These are phyloP conservation scores for Rhodeus uyekii DNA, from an alignment of 2,797 vertebrate genomes.

Conservation along the genomic window DNA sequence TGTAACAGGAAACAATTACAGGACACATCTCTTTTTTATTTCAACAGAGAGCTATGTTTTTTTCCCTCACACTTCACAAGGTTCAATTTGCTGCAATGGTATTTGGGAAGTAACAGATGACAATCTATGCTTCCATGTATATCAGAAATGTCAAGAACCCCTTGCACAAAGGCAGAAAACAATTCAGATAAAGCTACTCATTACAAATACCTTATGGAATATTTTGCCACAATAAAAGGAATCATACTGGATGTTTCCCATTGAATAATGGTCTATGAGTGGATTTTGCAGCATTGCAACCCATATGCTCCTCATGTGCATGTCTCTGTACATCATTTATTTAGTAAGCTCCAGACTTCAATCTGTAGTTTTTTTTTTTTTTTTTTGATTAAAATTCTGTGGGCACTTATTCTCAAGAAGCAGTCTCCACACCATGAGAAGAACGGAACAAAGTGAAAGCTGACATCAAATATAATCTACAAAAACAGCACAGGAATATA, in stretches of 20 bases:
- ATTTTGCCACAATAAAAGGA: background rate
- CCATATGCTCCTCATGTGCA: constrained; percentile 10
- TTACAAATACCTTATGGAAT: constrained; percentile 43
- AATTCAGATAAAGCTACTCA: constrained; percentile 42
- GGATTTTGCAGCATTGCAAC: constrained; percentile 10
- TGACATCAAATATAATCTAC: constrained; percentile 5
- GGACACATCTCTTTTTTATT: constrained; percentile 14
- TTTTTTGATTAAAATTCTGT: constrained; percentile 18
- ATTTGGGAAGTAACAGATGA: constrained; percentile 41
- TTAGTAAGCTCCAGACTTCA: constrained; percentile 10
- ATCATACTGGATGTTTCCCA: background rate
- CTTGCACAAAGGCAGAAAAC: constrained; percentile 40
- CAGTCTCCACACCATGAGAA: background rate
- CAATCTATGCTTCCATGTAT: constrained; percentile 45
- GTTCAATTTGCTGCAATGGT: constrained; percentile 51
- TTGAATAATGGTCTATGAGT: background rate
- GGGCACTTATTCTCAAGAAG: background rate
- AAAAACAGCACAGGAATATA: background rate
- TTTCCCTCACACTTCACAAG: constrained; percentile 47
- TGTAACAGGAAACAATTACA: constrained; percentile 23
- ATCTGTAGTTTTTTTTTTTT: constrained; percentile 37
- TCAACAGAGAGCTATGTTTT: constrained; percentile 34
- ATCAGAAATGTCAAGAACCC: constrained; percentile 50
- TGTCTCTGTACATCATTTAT: constrained; percentile 29
- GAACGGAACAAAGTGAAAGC: background rate